phyloP scores from a whole-genome alignment of 2,888 invertebrate genomes.

The Oscheius sp. region DNA sequence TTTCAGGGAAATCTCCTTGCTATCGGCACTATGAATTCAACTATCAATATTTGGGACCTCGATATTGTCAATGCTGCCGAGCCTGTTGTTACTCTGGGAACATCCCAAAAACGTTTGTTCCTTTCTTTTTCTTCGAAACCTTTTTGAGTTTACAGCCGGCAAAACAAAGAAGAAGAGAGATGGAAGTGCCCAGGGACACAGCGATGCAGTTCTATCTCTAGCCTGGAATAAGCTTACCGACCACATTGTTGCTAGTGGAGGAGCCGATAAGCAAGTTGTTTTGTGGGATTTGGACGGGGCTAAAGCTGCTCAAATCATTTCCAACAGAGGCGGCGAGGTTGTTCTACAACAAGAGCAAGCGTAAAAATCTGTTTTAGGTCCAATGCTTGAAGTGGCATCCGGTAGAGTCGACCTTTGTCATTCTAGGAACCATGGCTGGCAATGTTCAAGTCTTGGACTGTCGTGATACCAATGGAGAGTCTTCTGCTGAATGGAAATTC shows the following conservation, averaged over 20 bases:
- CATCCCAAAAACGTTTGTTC: conserved; percentile 12
- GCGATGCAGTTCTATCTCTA: conserved; percentile 88
- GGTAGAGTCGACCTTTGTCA: conserved; percentile 84
- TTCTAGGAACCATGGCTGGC: conserved; percentile 87
- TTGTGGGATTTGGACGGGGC: conserved; percentile 92
- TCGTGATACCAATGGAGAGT: conserved; percentile 45
- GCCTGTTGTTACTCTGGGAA: conserved; percentile 83
- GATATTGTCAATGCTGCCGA: conserved; percentile 91
- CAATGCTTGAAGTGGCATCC: conserved; percentile 88
- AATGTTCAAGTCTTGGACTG: conserved; percentile 70
- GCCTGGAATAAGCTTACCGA: conserved; percentile 83
- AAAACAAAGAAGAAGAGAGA: conserved; percentile 61
- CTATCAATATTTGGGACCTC: conserved; percentile 95
- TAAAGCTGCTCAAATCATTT: conserved; percentile 78
- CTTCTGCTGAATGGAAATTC: conserved; percentile 79
- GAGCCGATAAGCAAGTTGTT: conserved; percentile 85
- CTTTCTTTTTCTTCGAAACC: background rate
- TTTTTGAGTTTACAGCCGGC: conserved; percentile 22
- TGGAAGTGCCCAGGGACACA: conserved; percentile 79
- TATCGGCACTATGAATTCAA: conserved; percentile 89
- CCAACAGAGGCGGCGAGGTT: conserved; percentile 50
- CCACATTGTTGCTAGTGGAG: conserved; percentile 89
- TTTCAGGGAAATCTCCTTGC: conserved; percentile 85
- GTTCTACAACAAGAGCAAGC: background rate
- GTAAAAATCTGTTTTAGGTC: conserved; percentile 73